Percentiles rank a stretch among this genome's conserved stretches.
Conservation (phyloP, 2,888 invertebrate species). For the Psylliodes chrysocephalus region DNA sequence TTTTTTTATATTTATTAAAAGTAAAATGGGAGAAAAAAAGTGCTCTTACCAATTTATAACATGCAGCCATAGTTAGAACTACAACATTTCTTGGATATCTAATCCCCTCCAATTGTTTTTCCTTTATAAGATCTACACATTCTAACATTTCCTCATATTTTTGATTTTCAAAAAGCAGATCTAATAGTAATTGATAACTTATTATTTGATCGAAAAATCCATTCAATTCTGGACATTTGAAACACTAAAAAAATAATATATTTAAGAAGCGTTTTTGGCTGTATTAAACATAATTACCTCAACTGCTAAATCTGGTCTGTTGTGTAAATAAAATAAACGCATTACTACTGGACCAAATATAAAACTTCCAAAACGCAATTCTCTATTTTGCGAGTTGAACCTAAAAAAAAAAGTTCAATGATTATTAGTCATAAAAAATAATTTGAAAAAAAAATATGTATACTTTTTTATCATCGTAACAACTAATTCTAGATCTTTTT, state of each 20-base stretch:
- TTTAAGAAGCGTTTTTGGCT: neutral
- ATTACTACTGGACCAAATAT: conserved; percentile 86
- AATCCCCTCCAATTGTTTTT: conserved; percentile 71
- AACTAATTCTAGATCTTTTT: conserved; percentile 72
- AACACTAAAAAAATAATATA: conserved; percentile 66
- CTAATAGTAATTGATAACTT: conserved; percentile 75
- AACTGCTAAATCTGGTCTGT: conserved; percentile 76
- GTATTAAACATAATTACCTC: conserved; percentile 40
- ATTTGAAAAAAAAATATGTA: neutral
- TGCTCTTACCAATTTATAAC: conserved; percentile 81
- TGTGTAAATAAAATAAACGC: conserved; percentile 78
- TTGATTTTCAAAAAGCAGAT: conserved; percentile 75
- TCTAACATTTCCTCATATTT: conserved; percentile 75
- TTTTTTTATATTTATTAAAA: too few relatives aligned
- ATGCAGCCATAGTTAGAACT: conserved; percentile 75
- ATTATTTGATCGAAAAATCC: conserved; percentile 80
- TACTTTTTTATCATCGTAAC: conserved; percentile 76
- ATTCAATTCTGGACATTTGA: conserved; percentile 69
- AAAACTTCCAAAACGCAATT: conserved; percentile 81
- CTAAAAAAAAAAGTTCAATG: conserved; percentile 62
- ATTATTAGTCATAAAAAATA: neutral
- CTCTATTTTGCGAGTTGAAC: conserved; percentile 76
- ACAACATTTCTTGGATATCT: conserved; percentile 76
- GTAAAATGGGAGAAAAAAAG: too few relatives aligned
- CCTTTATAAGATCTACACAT: conserved; percentile 71